phyloP scores from a whole-genome alignment of 2,797 vertebrate genomes.

The Acrocephalus scirpaceus region DNA sequence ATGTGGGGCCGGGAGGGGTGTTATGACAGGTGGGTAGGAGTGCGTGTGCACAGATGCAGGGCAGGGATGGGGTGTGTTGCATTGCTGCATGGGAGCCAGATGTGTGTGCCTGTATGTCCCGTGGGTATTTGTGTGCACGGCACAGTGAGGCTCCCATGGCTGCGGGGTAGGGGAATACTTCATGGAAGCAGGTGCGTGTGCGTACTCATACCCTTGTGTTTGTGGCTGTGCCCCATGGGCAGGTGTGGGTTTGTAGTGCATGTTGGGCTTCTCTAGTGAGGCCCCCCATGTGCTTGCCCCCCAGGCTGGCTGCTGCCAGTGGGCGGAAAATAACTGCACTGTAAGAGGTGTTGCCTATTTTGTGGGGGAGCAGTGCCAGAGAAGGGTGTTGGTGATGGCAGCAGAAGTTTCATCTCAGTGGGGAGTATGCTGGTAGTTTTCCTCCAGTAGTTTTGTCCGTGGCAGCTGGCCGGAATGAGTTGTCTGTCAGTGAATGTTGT shows the following conservation, averaged over 20 bases:
- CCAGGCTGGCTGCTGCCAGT: constrained; percentile 34
- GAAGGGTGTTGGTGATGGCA: not conserved
- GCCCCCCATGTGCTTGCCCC: not conserved
- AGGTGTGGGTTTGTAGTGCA: not conserved
- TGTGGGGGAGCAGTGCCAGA: fast-evolving
- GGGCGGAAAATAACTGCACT: not conserved
- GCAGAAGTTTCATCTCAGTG: not conserved
- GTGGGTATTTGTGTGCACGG: fast-evolving
- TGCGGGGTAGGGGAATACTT: not conserved
- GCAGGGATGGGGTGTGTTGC: not conserved
- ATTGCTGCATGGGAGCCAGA: not conserved
- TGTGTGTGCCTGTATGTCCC: not conserved
- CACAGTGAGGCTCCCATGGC: not conserved
- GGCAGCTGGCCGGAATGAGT: not conserved
- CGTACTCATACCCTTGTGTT: not conserved
- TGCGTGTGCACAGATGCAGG: too few species aligned
- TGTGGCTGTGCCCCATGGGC: not conserved
- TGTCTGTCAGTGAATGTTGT: not conserved
- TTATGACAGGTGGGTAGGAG: not conserved
- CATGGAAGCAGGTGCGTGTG: fast-evolving
- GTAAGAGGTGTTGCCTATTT: not conserved
- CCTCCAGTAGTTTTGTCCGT: not conserved
- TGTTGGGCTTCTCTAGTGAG: not conserved
- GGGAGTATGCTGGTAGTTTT: not conserved
- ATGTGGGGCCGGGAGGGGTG: fast-evolving